Base-by-base conservation (phyloP, 2,888 invertebrate species). In the Toxonevra muliebris region DNA sequence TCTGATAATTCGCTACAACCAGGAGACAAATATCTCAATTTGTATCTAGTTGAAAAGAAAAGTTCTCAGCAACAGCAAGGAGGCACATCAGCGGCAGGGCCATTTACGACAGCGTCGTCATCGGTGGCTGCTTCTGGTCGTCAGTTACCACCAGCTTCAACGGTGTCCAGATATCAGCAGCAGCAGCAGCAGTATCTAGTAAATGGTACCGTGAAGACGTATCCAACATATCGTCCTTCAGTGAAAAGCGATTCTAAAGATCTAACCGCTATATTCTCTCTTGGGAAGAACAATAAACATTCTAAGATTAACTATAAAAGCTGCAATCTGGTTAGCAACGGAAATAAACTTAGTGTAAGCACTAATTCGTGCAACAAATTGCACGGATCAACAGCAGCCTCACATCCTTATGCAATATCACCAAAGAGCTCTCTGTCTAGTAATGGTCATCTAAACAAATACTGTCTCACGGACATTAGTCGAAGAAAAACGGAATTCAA, bases 401-500 rank as follows among this genome's bases (percentile, higher is more conserved):
- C 70, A 65, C 72, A 72, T 71, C 75, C 75, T 67, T 76, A 76
- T 74, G 73, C 75, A 70, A 77, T 77, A 69, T 76, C 77, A 71
- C 80, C 82, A 68, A 83, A 84, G 74, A 82, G 82, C 69, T 82
- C 83, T 65, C 76, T 81, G 59, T 83, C 83, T 65, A 85, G 82
- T 76, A 83, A 82, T 79, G 83, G 83, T 53, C 82, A 84, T 68
- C 75, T 83, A 70, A 82, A 82, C 71, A 84, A 85, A 66, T 79
- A 83, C 76, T 82, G 82, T 75, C 76, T 83, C 68, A 83, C 84
- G 71, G 83, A 85, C 72, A 77, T 83, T 55, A 82, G 80, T 69
- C 78, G 82, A 19, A 81, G 84, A 73, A 85, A 85, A 77, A 82
- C 84, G 70, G 84, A 84, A 69, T 85, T 85, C 73, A 85, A 85